Evolutionary conservation across 1,140 invertebrate genomes (phyloP), one percentile per base, ranked within the genome.

Genomic region (Drosophila setifemur): DNA sequence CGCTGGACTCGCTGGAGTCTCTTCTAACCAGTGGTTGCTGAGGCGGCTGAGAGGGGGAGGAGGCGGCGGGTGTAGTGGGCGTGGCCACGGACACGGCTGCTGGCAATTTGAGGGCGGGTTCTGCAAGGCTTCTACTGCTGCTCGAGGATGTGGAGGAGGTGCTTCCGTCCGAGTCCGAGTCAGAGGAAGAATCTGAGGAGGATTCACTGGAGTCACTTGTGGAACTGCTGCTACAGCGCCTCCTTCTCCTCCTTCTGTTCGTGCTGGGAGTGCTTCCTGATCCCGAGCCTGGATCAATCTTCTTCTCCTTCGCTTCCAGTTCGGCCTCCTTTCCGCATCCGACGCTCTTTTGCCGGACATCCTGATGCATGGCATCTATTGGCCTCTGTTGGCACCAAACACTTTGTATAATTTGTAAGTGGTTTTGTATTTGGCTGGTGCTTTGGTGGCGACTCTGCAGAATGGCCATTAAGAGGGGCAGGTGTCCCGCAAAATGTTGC

Each of bases 301-400:
- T 12, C 28, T 31, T 28, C 42, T 68, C 44, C 61, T 63, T 37
- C 43, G 72, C 64, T 73, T 89, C 86, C 86, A 78, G 31, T 58
- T 70, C 23, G 52, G 58, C 16, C 29, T 33, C 40, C 52, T 29
- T 37, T 57, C 60, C 40, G 12, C 47, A 19, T 49, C 69, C 54
- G 72, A 63, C 44, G 40, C 53, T 53, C 40, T 68, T 64, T 12
- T 18, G 42, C 61, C 64, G 45, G 49, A 49, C 87, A 89, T 89
- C 67, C 57, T 88, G 78, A 53, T 89, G 87, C 87, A 89, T 89
- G 74, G 82, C 82, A 82, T 83, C 29, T 25, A 48, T 29, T 35
- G 61, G 43, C 61, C 60, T 57, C 25, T 53, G 3, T 12, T 54
- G 68, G 48, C 39, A 19, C 68, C 47, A 54, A 64, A 28, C 37